A percentile compares a stretch with the other conserved stretches of the same genome.
Conservation (phyloP, 2,888 invertebrate genomes). For the Drosophila eohydei region DNA sequence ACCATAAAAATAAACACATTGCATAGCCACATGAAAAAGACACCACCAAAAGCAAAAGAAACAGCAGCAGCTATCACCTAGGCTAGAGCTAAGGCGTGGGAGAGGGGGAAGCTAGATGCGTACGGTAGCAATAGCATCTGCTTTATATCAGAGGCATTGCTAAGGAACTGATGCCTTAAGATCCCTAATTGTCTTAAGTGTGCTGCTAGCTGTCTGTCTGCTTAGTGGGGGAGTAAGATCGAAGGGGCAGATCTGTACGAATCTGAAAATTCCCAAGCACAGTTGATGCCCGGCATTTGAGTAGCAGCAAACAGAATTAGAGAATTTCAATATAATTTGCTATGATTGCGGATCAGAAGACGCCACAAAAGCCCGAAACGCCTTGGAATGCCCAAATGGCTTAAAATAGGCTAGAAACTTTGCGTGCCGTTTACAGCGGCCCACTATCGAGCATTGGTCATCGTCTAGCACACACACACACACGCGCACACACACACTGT, state of each 20-base stretch:
- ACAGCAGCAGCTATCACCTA: background rate
- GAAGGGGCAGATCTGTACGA: constrained; percentile 5
- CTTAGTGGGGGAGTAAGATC: constrained; percentile 1
- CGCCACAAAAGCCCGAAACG: constrained; percentile 54
- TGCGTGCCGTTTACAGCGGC: constrained; percentile 43
- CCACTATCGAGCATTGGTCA: constrained; percentile 70
- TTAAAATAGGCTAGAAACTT: constrained; percentile 28
- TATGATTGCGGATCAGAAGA: constrained; percentile 63
- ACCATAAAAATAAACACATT: constrained; percentile 60
- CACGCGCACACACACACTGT: constrained; percentile 26
- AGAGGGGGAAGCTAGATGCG: background rate
- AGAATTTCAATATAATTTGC: constrained; percentile 62
- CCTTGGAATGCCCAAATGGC: constrained; percentile 52
- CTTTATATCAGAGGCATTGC: constrained; percentile 62
- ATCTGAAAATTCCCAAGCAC: constrained; percentile 20
- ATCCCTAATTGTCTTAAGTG: constrained; percentile 67
- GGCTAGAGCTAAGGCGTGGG: background rate
- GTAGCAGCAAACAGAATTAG: constrained; percentile 38
- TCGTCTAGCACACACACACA: constrained; percentile 46
- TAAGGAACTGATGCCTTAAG: constrained; percentile 53
- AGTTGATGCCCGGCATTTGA: constrained; percentile 31
- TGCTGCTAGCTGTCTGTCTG: constrained; percentile 59
- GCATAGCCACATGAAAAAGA: constrained; percentile 51
- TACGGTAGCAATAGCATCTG: constrained; percentile 60
- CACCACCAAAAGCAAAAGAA: constrained; percentile 16